Percentiles rank a stretch among this genome's conserved stretches.
These are phyloP conservation scores for Datnioides undecimradiatus DNA, from an alignment of 2,113 vertebrate species.

Conservation along the genomic window DNA sequence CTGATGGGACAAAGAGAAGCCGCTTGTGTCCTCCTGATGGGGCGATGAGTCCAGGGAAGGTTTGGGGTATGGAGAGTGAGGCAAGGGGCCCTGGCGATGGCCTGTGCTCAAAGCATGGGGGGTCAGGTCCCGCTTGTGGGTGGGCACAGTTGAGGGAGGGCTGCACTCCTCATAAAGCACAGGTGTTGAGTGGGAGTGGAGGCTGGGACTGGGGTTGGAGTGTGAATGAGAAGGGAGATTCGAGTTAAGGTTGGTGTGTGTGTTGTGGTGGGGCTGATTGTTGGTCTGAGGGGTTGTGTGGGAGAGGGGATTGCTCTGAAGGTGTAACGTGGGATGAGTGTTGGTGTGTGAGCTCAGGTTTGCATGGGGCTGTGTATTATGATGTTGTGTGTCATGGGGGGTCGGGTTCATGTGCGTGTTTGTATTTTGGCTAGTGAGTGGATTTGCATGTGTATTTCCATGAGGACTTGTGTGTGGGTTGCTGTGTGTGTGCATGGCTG, in stretches of 20 bases:
- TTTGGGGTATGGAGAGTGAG: slow-evolving; percentile 80
- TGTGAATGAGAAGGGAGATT: slow-evolving; percentile 60
- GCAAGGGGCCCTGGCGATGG: slow-evolving; percentile 84
- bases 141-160: slow-evolving; percentile 83
- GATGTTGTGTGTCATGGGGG: slow-evolving; percentile 70
- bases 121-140: slow-evolving; percentile 89
- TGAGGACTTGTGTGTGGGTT: slow-evolving; percentile 77
- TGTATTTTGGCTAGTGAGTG: slow-evolving; percentile 56
- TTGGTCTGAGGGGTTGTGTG: slow-evolving; percentile 63
- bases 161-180: slow-evolving; percentile 89
- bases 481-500: slow-evolving; percentile 64
- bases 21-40: slow-evolving; percentile 91
- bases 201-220: slow-evolving; percentile 64
- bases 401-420: slow-evolving; percentile 62
- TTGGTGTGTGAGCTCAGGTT: slow-evolving; percentile 69
- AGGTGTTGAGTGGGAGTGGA: slow-evolving; percentile 67
- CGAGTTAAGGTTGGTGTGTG: slow-evolving; percentile 61
- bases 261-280: slow-evolving; percentile 65
- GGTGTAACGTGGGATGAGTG: slow-evolving; percentile 57
- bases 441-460: slow-evolving; percentile 59
- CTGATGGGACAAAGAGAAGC: slow-evolving; percentile 91
- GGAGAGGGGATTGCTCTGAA: slow-evolving; percentile 66
- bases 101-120: slow-evolving; percentile 80
- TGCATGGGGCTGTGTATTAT: slow-evolving; percentile 65
- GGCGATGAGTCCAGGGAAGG: slow-evolving; percentile 91